Evolutionary conservation across 2,888 invertebrate genomes (phyloP), one percentile per base, ranked within the genome.

Genomic region (Pterobdella sp.): DNA sequence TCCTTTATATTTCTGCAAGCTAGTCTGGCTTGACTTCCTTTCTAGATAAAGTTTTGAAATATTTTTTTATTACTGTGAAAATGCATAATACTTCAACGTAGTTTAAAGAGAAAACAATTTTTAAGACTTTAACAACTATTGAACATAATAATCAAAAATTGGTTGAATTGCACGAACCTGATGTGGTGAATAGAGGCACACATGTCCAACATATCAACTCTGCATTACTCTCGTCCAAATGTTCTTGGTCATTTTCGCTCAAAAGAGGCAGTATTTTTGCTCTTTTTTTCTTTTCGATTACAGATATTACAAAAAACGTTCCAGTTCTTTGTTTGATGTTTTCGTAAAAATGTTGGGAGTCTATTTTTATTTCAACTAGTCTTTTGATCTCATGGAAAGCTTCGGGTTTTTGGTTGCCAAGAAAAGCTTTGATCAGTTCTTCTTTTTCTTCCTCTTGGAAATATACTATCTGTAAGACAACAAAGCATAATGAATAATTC

Each of bases 291-390:
- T 56, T 56, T 26, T 56, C n/a, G 7, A 56, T 56, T 22, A 56
- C 60, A 4, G 60, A 56, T n/a, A 56, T 3, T n/a, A 56, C 60
- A 22, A 56, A 18, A 26, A 18, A 56, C n/a, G n/a, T 56, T 3
- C n/a, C n/a, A 26, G 60, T 56, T 4, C 26, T 56, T 4, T 3
- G n/a, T n/a, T 22, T 56, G 60, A 26, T 26, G 14, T 56, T 56
- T 56, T 56, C 60, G 60, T 4, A 18, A n/a, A 56, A 26, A 56
- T 56, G 60, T 56, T 56, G 60, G n/a, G 60, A 56, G 60, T 56
- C 14, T 4, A 56, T 56, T 4, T 22, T 56, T 3, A 56, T 3
- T 22, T 4, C 26, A 26, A 7, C 7, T n/a, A 3, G 7, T 26
- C 26, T 56, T 4, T 22, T 4, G 10, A 56, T 56, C n/a, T 56